phyloP scores from a whole-genome alignment of 35 echinoderm and acorn worm species.

The Heliocidaris erythrogramma region DNA sequence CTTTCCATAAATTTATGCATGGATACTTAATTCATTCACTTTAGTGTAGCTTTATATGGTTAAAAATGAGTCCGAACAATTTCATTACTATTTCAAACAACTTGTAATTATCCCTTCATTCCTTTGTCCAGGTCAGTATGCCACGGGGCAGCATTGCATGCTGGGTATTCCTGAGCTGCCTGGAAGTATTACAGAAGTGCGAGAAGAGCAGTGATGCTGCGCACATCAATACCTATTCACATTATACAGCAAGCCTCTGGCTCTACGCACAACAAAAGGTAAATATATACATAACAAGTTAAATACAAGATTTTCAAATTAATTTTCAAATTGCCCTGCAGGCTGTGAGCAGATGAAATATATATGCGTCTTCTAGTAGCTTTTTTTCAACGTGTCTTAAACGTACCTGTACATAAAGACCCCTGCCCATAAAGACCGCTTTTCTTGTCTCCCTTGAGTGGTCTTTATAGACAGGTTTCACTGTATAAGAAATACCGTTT shows the following conservation, averaged over 20 bases:
- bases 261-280: slow-evolving; percentile 93
- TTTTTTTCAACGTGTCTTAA: too few species aligned
- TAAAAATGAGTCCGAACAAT: background rate
- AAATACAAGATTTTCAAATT: too few species aligned
- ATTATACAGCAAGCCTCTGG: slow-evolving; percentile 94
- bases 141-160: slow-evolving; percentile 97
- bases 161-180: slow-evolving; percentile 98
- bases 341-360: too few species aligned
- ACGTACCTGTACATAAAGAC: too few species aligned
- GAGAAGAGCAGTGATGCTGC: slow-evolving; percentile 67
- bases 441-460: too few species aligned
- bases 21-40: too few species aligned
- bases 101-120: background rate
- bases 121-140: slow-evolving; percentile 71
- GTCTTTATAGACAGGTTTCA: too few species aligned
- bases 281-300: background rate
- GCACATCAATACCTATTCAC: slow-evolving; percentile 86
- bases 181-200: slow-evolving; percentile 92
- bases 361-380: too few species aligned
- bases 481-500: too few species aligned
- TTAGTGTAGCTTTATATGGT: background rate
- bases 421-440: too few species aligned
- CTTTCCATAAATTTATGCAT: too few species aligned
- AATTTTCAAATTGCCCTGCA: too few species aligned
- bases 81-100: background rate